Conservation (phyloP, 1,140 invertebrate species). For the Hyles vespertilio region DNA sequence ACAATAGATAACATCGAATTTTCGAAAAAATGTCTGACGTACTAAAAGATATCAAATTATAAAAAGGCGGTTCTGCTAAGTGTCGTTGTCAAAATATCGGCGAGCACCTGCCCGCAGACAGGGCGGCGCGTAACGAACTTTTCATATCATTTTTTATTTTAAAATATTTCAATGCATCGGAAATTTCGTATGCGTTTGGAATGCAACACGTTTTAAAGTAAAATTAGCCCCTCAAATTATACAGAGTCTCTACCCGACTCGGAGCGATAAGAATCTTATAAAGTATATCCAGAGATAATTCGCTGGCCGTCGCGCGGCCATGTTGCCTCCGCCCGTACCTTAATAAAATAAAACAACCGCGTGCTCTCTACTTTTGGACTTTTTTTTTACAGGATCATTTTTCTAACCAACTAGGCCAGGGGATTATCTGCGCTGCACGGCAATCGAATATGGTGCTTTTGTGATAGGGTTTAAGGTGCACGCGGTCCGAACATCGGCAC, state of each 20-base stretch:
- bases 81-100: slow-evolving; percentile 70
- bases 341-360: slow-evolving; percentile 69
- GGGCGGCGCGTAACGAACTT: slow-evolving; percentile 55
- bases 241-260: slow-evolving; percentile 16
- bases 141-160: slow-evolving; percentile 7
- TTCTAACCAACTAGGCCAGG: slow-evolving; percentile 58
- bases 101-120: slow-evolving; percentile 63
- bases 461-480: slow-evolving; percentile 29
- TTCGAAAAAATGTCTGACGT: slow-evolving; percentile 54
- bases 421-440: slow-evolving; percentile 39
- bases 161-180: not conserved
- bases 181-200: not conserved
- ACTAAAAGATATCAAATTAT: slow-evolving; percentile 56
- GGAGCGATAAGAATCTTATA: slow-evolving; percentile 30
- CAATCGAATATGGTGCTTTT: slow-evolving; percentile 32
- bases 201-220: slow-evolving; percentile 1
- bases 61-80: slow-evolving; percentile 65
- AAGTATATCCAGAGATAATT: slow-evolving; percentile 54
- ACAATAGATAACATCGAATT: slow-evolving; percentile 44
- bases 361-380: slow-evolving; percentile 57
- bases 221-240: slow-evolving; percentile 18
- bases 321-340: slow-evolving; percentile 58
- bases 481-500: slow-evolving; percentile 28
- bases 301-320: slow-evolving; percentile 57
- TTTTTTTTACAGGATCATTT: slow-evolving; percentile 75